phyloP scores from a whole-genome alignment of 2,888 invertebrate genomes.

The Aromia moschata region DNA sequence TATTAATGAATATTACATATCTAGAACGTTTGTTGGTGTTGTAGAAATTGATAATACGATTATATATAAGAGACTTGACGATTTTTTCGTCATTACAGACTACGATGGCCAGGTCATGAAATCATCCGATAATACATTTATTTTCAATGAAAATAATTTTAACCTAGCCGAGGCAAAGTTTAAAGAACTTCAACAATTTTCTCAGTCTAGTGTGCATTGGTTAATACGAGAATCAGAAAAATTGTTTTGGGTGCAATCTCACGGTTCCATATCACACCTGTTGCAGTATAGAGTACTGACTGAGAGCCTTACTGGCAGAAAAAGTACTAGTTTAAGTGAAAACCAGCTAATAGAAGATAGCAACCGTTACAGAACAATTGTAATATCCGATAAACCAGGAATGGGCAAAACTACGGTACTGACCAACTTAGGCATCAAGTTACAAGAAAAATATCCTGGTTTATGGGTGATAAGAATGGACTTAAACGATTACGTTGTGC shows the following conservation, averaged over 20 bases:
- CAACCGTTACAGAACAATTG: not conserved
- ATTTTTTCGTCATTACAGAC: not conserved
- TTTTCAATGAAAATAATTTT: no score
- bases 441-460: not conserved
- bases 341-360: not conserved
- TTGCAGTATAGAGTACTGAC: not conserved
- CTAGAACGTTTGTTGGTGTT: not conserved
- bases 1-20: slow-evolving; percentile 13
- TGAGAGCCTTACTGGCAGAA: not conserved
- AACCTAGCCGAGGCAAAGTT: not conserved
- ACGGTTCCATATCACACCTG: not conserved
- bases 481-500: not conserved
- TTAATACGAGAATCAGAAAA: not conserved
- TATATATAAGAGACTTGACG: not conserved
- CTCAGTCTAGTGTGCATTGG: not conserved
- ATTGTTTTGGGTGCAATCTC: not conserved
- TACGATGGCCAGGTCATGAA: not conserved
- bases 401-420: not conserved
- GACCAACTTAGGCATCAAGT: not conserved
- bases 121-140: not conserved
- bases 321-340: not conserved
- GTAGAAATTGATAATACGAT: not conserved
- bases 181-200: not conserved
- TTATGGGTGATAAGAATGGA: not conserved
- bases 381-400: not conserved